These are phyloP conservation scores for Luffia ferchaultella DNA, from an alignment of 2,888 invertebrate genomes.

Conservation along the genomic window DNA sequence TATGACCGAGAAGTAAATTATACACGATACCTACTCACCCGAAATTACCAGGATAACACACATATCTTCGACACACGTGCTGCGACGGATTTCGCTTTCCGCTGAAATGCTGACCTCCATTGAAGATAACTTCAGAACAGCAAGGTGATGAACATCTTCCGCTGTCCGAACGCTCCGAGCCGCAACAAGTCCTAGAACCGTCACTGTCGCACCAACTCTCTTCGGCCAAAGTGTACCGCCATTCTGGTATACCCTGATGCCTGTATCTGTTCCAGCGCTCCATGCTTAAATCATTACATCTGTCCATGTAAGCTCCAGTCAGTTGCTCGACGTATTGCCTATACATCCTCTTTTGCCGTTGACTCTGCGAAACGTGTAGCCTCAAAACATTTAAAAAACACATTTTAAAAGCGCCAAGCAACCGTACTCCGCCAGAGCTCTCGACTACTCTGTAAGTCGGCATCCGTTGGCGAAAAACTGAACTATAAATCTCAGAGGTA, in stretches of 20 bases:
- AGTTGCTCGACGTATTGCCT: conserved; percentile 59
- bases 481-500: conserved; percentile 24
- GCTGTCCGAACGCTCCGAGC: conserved; percentile 46
- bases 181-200: conserved; percentile 35
- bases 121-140: conserved; percentile 61
- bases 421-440: conserved; percentile 25
- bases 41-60: conserved; percentile 54
- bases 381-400: conserved; percentile 66
- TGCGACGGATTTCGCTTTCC: conserved; percentile 33
- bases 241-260: conserved; percentile 33
- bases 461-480: conserved; percentile 25
- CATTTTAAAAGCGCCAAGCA: conserved; percentile 44
- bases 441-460: conserved; percentile 39
- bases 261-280: conserved; percentile 33
- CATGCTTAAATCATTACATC: conserved; percentile 40
- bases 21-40: no score
- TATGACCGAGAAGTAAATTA: no score
- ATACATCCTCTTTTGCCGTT: conserved; percentile 55
- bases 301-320: conserved; percentile 52
- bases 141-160: conserved; percentile 56
- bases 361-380: conserved; percentile 59
- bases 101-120: conserved; percentile 55
- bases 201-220: conserved; percentile 41
- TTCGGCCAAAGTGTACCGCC: conserved; percentile 40
- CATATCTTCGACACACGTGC: conserved; percentile 34